These are phyloP conservation scores for Lepilemur ruficaudatus DNA, from an alignment of 2,797 vertebrate species.

Conservation along the genomic window DNA sequence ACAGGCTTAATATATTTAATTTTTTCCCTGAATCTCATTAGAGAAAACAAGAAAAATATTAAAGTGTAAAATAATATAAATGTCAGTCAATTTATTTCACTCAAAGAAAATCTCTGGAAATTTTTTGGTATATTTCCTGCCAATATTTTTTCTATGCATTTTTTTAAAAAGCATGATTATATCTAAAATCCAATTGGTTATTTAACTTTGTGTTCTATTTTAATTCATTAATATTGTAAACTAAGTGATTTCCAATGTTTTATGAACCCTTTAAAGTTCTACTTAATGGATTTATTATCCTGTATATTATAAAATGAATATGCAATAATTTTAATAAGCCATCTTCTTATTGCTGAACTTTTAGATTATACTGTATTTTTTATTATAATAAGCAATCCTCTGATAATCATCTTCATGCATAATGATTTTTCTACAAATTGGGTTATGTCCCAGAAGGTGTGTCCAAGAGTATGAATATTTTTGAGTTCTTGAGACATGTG, in stretches of 20 bases:
- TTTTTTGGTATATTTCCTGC: neutral
- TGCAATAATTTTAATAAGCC: neutral
- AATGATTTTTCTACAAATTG: neutral
- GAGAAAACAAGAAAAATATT: constrained; percentile 36
- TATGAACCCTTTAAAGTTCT: neutral
- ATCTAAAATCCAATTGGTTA: neutral
- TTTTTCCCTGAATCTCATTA: neutral
- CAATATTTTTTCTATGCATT: neutral
- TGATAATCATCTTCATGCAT: neutral
- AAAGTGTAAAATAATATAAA: constrained; percentile 24
- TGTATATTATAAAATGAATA: neutral
- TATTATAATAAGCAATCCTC: neutral
- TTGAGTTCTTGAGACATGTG: neutral
- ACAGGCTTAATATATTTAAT: neutral
- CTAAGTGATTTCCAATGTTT: neutral
- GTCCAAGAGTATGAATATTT: neutral
- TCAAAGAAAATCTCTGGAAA: neutral
- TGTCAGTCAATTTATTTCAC: neutral
- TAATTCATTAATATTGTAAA: constrained; percentile 13
- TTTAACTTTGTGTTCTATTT: neutral
- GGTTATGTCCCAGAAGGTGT: neutral
- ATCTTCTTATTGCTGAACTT: constrained; percentile 18
- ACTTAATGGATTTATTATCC: neutral
- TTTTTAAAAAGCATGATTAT: neutral
- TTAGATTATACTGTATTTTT: neutral